Evolutionary conservation across 2,797 vertebrate species (phyloP).

Genomic region (Leuciscus waleckii): DNA sequence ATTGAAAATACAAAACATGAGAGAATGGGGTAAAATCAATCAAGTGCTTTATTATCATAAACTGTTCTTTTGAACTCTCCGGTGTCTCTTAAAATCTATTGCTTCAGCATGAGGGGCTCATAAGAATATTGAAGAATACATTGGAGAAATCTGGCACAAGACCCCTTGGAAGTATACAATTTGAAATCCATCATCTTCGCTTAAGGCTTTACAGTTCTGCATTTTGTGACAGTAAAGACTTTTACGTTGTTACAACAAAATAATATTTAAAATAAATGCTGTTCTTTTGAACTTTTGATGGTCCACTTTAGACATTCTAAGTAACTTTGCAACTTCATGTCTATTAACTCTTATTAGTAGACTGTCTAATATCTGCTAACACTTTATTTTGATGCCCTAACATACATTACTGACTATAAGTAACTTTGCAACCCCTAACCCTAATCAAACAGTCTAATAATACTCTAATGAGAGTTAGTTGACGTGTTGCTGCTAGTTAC

Average conservation of each 20-base stretch:
- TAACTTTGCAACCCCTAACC: background rate
- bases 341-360: background rate
- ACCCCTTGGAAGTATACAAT: background rate
- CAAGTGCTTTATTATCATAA: constrained; percentile 32
- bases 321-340: background rate
- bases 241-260: background rate
- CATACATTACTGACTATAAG: background rate
- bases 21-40: constrained; percentile 26
- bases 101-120: background rate
- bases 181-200: background rate
- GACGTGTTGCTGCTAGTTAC: background rate
- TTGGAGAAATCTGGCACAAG: background rate
- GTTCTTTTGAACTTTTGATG: background rate
- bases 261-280: background rate
- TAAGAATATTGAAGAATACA: background rate
- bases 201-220: background rate
- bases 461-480: background rate
- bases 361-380: background rate
- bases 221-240: background rate
- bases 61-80: background rate
- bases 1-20: constrained; percentile 31
- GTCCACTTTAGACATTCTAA: background rate
- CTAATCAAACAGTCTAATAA: background rate
- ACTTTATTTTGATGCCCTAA: background rate
- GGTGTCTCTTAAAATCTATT: background rate